phyloP scores from a whole-genome alignment of 2,113 vertebrate genomes.

The Stictonetta naevosa region DNA sequence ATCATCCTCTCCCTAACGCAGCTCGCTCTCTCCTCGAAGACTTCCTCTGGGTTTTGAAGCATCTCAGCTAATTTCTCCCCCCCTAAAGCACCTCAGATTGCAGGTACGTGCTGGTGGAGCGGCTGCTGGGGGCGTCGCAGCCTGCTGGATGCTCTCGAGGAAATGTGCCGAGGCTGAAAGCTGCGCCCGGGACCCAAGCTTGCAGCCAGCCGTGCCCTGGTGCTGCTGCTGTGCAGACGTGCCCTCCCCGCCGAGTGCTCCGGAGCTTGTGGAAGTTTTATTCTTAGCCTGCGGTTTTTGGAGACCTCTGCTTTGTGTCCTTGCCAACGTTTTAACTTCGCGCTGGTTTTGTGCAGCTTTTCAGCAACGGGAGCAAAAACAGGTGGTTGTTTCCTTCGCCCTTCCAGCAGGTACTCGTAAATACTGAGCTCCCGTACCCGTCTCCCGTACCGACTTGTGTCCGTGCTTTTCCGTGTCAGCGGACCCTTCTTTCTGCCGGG shows the following conservation, averaged over 20 bases:
- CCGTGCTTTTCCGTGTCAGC: background rate
- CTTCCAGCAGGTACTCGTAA: background rate
- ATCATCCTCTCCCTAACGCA: rapidly evolving
- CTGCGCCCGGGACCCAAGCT: background rate
- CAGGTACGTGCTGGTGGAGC: too few species aligned
- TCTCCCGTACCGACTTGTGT: background rate
- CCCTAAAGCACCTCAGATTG: too few species aligned
- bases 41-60: background rate
- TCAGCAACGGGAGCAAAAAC: background rate
- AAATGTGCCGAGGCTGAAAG: background rate
- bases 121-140: too few species aligned
- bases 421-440: background rate
- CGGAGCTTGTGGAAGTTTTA: background rate
- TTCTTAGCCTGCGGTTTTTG: background rate
- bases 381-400: background rate
- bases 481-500: background rate
- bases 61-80: rapidly evolving
- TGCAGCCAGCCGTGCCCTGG: background rate
- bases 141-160: background rate
- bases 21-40: background rate
- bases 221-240: background rate
- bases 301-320: background rate
- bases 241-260: too few species aligned
- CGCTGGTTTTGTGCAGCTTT: background rate
- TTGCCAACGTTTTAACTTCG: background rate